phyloP scores from a whole-genome alignment of 2,113 vertebrate species.

The Agapornis roseicollis region DNA sequence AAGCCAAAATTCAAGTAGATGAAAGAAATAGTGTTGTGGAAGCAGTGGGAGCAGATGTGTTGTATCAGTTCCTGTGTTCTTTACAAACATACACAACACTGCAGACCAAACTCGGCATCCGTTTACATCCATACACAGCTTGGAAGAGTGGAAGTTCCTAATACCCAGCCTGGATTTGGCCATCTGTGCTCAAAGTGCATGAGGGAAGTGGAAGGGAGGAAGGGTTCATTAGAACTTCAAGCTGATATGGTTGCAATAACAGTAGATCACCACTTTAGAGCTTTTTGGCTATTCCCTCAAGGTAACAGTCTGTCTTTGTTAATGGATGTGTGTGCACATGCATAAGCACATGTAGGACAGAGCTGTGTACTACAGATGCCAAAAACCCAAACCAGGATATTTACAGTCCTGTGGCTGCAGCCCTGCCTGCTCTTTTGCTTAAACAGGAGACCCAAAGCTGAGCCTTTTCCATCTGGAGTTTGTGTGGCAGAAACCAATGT shows the following conservation, averaged over 20 bases:
- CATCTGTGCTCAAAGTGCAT: background rate
- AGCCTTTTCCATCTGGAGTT: background rate
- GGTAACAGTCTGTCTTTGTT: background rate
- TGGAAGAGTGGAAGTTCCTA: background rate
- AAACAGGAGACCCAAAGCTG: background rate
- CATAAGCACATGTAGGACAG: background rate
- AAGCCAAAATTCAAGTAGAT: slow-evolving; percentile 58
- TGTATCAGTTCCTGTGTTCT: slow-evolving; percentile 42
- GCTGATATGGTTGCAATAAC: background rate
- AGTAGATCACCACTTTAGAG: background rate
- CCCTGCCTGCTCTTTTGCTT: background rate
- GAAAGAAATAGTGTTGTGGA: slow-evolving; percentile 58
- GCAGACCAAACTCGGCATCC: background rate
- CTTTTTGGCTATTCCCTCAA: background rate
- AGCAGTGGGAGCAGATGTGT: slow-evolving; percentile 56
- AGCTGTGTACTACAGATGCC: background rate
- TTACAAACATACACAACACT: background rate
- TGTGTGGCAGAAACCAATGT: background rate
- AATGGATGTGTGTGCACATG: background rate
- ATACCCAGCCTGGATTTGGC: background rate
- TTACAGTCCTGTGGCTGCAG: background rate
- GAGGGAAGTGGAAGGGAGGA: background rate
- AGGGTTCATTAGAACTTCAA: background rate
- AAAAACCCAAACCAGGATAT: background rate
- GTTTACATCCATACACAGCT: background rate